Evolutionary conservation across 2,113 vertebrate genomes (phyloP).

Genomic region (Amblyopsis rosae): DNA sequence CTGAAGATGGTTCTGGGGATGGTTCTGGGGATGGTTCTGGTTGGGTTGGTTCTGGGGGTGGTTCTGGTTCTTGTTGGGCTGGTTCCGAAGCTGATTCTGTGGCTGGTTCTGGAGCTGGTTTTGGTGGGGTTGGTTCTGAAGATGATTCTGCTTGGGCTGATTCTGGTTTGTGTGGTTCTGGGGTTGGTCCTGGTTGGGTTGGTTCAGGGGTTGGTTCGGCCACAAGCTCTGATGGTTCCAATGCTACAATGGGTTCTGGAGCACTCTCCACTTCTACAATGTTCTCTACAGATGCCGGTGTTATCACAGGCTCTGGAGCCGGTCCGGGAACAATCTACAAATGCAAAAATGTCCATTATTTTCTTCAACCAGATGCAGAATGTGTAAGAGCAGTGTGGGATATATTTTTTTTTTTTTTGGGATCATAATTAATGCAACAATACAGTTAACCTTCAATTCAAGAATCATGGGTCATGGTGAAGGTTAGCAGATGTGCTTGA

Average conservation of each 20-base stretch:
- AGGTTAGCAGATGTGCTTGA: no score
- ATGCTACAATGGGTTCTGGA: neutral
- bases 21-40: neutral
- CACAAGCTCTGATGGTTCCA: neutral
- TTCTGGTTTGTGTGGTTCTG: conserved; percentile 8
- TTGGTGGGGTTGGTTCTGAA: neutral
- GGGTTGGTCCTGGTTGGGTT: neutral
- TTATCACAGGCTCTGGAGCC: neutral
- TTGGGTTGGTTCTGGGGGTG: neutral
- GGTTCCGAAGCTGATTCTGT: neutral
- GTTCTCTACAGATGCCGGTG: conserved; percentile 4
- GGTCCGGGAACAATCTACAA: neutral
- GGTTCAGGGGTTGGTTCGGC: conserved; percentile 2
- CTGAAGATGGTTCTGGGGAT: neutral
- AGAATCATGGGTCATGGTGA: no score
- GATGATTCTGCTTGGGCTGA: neutral
- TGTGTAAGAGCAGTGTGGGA: no score
- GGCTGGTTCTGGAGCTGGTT: conserved; percentile 9
- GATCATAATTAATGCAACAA: no score
- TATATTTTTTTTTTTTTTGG: no score
- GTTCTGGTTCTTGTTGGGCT: neutral
- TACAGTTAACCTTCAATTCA: no score
- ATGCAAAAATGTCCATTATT: no score
- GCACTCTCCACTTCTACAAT: neutral
- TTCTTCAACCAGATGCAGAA: no score